Evolutionary conservation across 2,888 invertebrate species (phyloP), one percentile per base, ranked within the genome.

Genomic region (Dryomyza anilis): DNA sequence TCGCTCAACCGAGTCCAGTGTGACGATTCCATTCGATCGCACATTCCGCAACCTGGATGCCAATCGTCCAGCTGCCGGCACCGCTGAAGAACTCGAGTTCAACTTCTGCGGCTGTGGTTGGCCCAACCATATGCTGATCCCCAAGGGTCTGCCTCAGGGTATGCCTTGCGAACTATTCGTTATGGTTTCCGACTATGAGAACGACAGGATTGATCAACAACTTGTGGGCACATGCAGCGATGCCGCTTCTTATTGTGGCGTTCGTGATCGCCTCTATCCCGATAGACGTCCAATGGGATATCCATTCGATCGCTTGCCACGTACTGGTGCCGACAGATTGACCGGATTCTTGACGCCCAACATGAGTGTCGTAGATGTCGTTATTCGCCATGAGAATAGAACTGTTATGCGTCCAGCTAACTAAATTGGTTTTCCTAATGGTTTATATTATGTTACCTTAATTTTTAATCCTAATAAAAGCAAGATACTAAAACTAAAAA

Each of bases 31-130:
- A 0, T 93, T 91, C 79, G 93, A 92, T 78, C 86, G 90, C 65
- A 92, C 91, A 1, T 95, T 93, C 89, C 87, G 91, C 10, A 87
- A 89, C 78, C 78, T 91, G 73, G 90, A 91, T 71, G 74, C 78
- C 1, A 85, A 83, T 62, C 85, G 91, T 0, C 90, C 91, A 0
- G 71, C 79, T 19, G 86, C 85, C 0, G 86, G 86, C 46, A 81
- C 85, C n/a, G 78, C 86, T 0, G 84, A 83, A 0, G 82, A 85
- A 0, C 84, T 84, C 0, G 84, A 85, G 68, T 91, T 91, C 83
- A 92, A 93, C 85, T 92, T 92, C 87, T 94, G 94, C 84, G 94
- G 94, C 67, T 94, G 94, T 76, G 93, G 93, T 65, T 93, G 93
- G 93, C 94, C 94, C 0, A 89, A 92, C 64, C 92, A 94, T 80